A percentile compares a stretch with the other conserved stretches of the same genome.
phyloP scores from a whole-genome alignment of 1,140 invertebrate genomes.

The Panulirus ornatus region DNA sequence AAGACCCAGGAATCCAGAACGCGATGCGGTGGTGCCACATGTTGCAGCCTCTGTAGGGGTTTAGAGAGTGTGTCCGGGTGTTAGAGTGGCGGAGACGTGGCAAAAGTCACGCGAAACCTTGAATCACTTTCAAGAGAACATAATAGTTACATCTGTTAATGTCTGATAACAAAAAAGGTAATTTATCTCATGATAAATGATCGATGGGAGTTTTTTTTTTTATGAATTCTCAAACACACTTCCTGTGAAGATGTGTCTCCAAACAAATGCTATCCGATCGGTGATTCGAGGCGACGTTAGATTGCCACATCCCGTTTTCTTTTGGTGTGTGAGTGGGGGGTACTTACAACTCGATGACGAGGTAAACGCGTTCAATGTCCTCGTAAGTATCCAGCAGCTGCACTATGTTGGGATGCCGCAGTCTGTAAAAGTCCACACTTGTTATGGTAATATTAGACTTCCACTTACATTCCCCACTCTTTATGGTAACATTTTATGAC shows the following conservation, averaged over 20 bases:
- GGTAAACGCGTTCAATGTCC: slow-evolving; percentile 97
- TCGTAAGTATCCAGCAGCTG: slow-evolving; percentile 98
- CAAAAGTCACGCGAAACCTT: neutral
- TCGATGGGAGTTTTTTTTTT: no score
- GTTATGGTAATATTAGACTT: slow-evolving; percentile 30
- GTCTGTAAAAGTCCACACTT: slow-evolving; percentile 83
- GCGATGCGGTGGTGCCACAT: slow-evolving; percentile 22
- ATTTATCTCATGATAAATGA: no score
- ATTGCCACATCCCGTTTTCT: neutral
- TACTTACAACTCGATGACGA: slow-evolving; percentile 99
- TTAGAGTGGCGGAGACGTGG: slow-evolving; percentile 13
- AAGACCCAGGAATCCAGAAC: neutral
- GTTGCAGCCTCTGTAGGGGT: slow-evolving; percentile 32
- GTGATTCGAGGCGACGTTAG: neutral
- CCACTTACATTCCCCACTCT: neutral
- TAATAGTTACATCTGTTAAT: no score
- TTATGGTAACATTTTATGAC: neutral
- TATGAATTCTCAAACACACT: no score
- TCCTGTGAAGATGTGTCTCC: no score
- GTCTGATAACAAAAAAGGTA: no score
- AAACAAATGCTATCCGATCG: no score
- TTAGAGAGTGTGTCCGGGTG: neutral
- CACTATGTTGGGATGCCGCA: slow-evolving; percentile 99
- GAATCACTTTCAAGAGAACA: no score
- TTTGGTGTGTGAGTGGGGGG: neutral